A percentile compares a stretch with the other conserved stretches of the same genome.
phyloP scores from a whole-genome alignment of 1,140 invertebrate genomes.

The Drosophila saltans region DNA sequence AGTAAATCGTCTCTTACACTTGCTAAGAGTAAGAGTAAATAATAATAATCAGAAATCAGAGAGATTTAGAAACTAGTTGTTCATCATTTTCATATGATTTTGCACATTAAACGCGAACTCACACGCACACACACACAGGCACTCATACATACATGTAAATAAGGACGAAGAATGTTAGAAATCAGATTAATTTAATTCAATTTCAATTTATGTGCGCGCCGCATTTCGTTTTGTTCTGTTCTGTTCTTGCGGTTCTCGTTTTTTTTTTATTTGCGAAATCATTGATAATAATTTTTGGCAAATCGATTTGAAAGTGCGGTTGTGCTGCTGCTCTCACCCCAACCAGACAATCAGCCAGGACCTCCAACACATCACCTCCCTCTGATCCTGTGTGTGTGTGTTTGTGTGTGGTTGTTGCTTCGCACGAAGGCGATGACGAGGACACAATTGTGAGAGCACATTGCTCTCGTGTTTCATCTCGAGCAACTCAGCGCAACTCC shows the following conservation, averaged over 20 bases:
- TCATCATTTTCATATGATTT: constrained; percentile 51
- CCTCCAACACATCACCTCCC: background rate
- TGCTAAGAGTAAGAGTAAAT: constrained; percentile 33
- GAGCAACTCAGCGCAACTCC: constrained; percentile 59
- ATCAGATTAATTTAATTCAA: constrained; percentile 77
- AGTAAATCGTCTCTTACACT: constrained; percentile 52
- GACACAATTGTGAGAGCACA: constrained; percentile 31
- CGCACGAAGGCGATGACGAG: constrained; percentile 48
- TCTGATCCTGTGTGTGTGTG: constrained; percentile 27
- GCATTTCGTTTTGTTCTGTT: background rate
- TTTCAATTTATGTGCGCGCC: constrained; percentile 46
- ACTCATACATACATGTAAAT: constrained; percentile 9
- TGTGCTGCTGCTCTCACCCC: constrained; percentile 3
- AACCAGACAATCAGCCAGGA: no score
- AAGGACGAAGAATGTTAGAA: constrained; percentile 32
- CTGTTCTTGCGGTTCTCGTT: constrained; percentile 25
- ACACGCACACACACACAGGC: constrained; percentile 23
- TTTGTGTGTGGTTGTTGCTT: constrained; percentile 64
- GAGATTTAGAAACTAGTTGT: constrained; percentile 4
- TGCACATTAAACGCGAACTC: constrained; percentile 9
- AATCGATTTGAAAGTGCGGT: constrained; percentile 76
- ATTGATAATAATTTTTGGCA: constrained; percentile 80
- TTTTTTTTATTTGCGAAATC: constrained; percentile 54
- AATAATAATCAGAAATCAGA: background rate
- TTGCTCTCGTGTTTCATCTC: constrained; percentile 30